Conservation (phyloP, 2,888 invertebrate genomes). For the Melipona beecheii region DNA sequence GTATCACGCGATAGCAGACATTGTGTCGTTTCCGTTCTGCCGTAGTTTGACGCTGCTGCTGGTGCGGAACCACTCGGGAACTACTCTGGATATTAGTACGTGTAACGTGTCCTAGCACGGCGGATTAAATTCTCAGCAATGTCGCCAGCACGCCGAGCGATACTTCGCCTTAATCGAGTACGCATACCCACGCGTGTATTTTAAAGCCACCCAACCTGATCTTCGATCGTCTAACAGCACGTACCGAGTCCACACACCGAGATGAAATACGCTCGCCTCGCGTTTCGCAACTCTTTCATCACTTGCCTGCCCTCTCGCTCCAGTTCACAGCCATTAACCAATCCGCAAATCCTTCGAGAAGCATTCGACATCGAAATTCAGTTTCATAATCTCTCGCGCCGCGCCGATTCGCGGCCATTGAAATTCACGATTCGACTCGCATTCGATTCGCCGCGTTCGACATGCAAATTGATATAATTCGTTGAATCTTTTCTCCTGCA, state of each 20-base stretch:
- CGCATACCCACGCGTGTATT: neutral
- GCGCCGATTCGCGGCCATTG: neutral
- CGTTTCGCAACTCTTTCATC: neutral
- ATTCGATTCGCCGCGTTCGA: neutral
- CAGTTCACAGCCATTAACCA: neutral
- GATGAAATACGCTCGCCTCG: neutral
- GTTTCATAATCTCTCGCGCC: neutral
- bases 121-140: slow-evolving; percentile 37
- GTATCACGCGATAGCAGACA: slow-evolving; percentile 38
- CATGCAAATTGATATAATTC: neutral
- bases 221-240: no score
- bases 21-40: slow-evolving; percentile 47
- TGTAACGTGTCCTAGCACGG: slow-evolving; percentile 7
- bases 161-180: neutral
- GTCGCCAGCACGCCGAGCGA: neutral
- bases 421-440: neutral
- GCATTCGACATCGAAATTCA: neutral
- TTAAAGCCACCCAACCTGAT: neutral
- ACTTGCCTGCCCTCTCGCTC: neutral
- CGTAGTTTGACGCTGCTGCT: slow-evolving; percentile 31
- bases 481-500: neutral
- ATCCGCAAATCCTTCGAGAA: neutral
- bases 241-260: no score
- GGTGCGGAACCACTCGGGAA: slow-evolving; percentile 39
- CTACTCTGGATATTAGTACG: slow-evolving; percentile 7